Conservation (phyloP, 23 tunicate species). For the Trididemnum clinides region DNA sequence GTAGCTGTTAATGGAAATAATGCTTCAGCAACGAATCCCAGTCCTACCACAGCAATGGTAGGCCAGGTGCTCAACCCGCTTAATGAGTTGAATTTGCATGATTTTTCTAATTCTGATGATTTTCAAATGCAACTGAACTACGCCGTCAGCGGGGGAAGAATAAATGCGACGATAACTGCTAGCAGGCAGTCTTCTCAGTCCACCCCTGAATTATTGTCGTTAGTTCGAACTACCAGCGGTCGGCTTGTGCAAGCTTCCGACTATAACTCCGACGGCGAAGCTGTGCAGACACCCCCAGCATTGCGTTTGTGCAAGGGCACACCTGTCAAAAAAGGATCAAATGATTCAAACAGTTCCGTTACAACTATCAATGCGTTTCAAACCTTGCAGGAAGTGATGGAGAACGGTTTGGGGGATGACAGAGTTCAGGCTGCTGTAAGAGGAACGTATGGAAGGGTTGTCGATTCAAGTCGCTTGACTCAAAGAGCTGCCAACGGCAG, state of each 20-base stretch:
- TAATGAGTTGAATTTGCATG: conserved; percentile 2
- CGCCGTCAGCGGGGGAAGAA: background rate
- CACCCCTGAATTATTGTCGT: conserved; percentile 6
- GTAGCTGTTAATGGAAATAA: conserved; percentile 53
- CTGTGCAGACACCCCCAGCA: conserved; percentile 19
- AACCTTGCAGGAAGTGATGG: background rate
- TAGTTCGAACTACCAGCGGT: background rate
- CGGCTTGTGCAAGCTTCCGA: background rate
- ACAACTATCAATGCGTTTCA: background rate
- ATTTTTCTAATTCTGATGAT: background rate
- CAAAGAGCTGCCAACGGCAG: background rate
- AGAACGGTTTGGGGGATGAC: background rate
- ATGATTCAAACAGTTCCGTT: background rate
- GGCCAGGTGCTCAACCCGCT: background rate
- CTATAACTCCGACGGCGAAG: conserved; percentile 26
- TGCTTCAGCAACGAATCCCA: background rate
- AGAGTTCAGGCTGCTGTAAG: conserved; percentile 16
- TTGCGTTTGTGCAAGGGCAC: conserved; percentile 11
- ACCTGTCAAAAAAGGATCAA: background rate
- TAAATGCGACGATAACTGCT: background rate
- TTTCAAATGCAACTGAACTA: background rate
- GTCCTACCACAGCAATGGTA: background rate
- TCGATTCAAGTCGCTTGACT: background rate
- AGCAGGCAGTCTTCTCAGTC: background rate
- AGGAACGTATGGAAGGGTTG: background rate